These are phyloP conservation scores for Hermaeophaga mercurialis DNA, from an alignment of 2,888 invertebrate species.

Conservation along the genomic window DNA sequence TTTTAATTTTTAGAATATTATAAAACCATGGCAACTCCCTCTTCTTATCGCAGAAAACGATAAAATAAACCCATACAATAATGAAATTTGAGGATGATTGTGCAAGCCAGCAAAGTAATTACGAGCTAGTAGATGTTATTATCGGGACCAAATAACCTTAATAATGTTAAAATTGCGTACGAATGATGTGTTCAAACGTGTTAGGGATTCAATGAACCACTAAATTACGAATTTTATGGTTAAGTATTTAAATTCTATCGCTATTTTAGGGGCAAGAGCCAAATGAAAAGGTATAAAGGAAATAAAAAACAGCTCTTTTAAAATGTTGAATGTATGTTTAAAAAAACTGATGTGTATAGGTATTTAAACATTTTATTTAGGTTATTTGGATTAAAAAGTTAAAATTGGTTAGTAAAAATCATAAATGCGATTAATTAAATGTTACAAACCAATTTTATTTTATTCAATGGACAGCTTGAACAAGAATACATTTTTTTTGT, in stretches of 20 bases:
- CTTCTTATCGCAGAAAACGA: slow-evolving; percentile 20
- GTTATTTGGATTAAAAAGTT: too few relatives aligned
- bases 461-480: too few relatives aligned
- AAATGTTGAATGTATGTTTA: too few relatives aligned
- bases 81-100: slow-evolving; percentile 46
- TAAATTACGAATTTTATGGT: slow-evolving; percentile 50
- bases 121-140: slow-evolving; percentile 40
- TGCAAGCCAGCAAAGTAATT: slow-evolving; percentile 47
- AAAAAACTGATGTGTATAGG: too few relatives aligned
- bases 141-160: slow-evolving; percentile 46
- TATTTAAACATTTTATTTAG: too few relatives aligned
- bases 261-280: slow-evolving; percentile 7
- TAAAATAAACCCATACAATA: slow-evolving; percentile 39
- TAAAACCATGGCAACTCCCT: too few relatives aligned
- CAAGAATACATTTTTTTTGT: too few relatives aligned
- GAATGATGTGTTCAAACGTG: slow-evolving; percentile 47
- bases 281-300: neutral
- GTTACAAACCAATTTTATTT: too few relatives aligned
- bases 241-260: slow-evolving; percentile 28
- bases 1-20: too few relatives aligned
- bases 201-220: slow-evolving; percentile 47
- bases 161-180: slow-evolving; percentile 47
- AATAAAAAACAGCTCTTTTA: neutral
- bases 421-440: too few relatives aligned
- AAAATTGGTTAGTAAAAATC: too few relatives aligned